Evolutionary conservation across 2,888 invertebrate species (phyloP), one percentile per base, ranked within the genome.

Genomic region (Oegoconia quadripuncta): DNA sequence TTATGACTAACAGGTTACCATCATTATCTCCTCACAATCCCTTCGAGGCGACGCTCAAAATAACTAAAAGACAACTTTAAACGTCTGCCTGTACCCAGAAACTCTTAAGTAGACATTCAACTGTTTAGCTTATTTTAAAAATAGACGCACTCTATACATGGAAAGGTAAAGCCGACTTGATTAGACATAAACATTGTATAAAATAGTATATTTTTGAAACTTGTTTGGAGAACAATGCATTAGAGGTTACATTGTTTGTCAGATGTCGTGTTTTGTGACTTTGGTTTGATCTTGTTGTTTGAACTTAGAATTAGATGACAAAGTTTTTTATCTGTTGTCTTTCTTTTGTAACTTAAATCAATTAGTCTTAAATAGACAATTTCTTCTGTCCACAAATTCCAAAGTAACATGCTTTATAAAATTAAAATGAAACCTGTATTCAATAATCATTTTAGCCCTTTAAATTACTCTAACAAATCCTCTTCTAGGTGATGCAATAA

Each of bases 191-290:
- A n/a, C n/a, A n/a, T n/a, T n/a, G n/a, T n/a, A 22, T 31, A 27
- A 35, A 35, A 23, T 14, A 22, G 22, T 16, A 14, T 31, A 31
- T 20, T 39, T 39, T 42, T 29, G 37, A 43, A 34, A 31, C 31
- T 44, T 79, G 79, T 83, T 81, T 79, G 58, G 59, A 70, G 72
- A 76, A 82, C 81, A 81, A 76, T 74, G 77, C 79, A 78, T 80
- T 79, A 74, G 67, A 47, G 46, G 43, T n/a, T 48, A 63, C 63
- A 52, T 54, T 56, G 64, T 73, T 67, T 64, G 64, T 66, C 60
- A 62, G 60, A 44, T 50, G 43, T 36, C 43, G 44, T 48, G 46
- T 47, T 42, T 39, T 42, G 22, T 9, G 22, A 42, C 32, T 36
- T 18, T 38, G 31, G 35, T 41, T 37, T 39, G 44, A 39, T 46